Evolutionary conservation across 2,113 vertebrate genomes (phyloP), one percentile per base, ranked within the genome.

Genomic region (Thinocorus orbignyianus): DNA sequence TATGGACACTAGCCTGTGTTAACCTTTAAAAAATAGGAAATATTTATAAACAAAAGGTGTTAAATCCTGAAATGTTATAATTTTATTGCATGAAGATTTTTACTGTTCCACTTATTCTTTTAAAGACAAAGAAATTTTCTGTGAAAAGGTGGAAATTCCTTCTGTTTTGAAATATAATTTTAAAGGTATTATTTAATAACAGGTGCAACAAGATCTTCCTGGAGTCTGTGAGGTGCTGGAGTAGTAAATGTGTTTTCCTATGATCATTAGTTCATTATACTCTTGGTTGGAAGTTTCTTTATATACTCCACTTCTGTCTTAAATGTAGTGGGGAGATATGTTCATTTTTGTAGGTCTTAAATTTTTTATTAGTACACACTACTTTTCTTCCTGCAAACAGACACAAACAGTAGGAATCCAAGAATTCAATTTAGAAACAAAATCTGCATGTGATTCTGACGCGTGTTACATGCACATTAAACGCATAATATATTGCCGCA

Each of bases 321-420:
- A 79, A 80, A 28, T 54, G 15, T 64, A 26, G 15, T 13, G 41
- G 35, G 37, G 7, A 69, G 19, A 74, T 13, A 48, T 2, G 55
- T 51, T 85, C 7, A 52, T 49, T 74, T 62, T 55, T 30, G 35
- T 66, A 37, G 13, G 7, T 86, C 76, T 76, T 90, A 71, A 42
- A 54, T 90, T 89, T 86, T 79, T 7, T 55, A 9, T 79, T 30
- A 39, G 26, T 13, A 25, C 60, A 77, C 57, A 15, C 18, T 86
- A 12, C 55, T 94, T 86, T 79, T 64, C 88, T 78, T 93, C 81
- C 46, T 78, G 57, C 77, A 92, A 96, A 95, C 81, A 96, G 93
- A 88, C 80, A 93, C 77, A 92, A 96, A 95, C 46, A 88, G 91
- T 80, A 94, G 91, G 81, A 79, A 31, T 24, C 11, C 9, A 86